phyloP scores from a whole-genome alignment of 1,140 invertebrate species.

The Orius insidiosus region DNA sequence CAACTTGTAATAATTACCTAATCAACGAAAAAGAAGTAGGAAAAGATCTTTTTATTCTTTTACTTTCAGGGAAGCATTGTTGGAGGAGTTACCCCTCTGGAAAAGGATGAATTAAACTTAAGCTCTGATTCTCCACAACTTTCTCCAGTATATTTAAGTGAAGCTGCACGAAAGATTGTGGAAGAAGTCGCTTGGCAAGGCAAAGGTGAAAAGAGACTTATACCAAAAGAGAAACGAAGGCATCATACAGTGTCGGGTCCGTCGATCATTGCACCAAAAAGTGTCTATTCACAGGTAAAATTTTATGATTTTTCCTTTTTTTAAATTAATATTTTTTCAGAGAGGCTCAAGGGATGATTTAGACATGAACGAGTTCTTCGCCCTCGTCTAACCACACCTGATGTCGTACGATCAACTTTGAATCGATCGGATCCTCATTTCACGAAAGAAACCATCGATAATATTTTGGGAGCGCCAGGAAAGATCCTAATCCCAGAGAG shows the following conservation, averaged over 20 bases:
- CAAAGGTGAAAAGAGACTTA: constrained; percentile 30
- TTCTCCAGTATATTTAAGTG: constrained; percentile 57
- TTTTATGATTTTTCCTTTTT: constrained; percentile 1
- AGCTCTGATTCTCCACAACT: constrained; percentile 22
- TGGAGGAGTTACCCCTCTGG: constrained; percentile 11
- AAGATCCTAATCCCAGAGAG: constrained; percentile 83
- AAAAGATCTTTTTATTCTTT: constrained; percentile 4
- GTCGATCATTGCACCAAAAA: constrained; percentile 11
- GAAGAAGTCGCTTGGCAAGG: constrained; percentile 43
- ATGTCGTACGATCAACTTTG: constrained; percentile 65
- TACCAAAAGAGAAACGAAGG: constrained; percentile 62
- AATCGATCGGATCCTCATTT: constrained; percentile 41
- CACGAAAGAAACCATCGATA: constrained; percentile 65
- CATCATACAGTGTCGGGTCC: constrained; percentile 69
- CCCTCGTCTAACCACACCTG: constrained; percentile 48
- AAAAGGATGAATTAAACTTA: constrained; percentile 14
- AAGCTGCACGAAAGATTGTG: constrained; percentile 65
- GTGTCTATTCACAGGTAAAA: constrained; percentile 7
- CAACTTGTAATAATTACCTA: no score
- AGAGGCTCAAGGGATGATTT: constrained; percentile 54
- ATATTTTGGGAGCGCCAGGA: constrained; percentile 63
- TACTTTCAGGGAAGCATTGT: constrained; percentile 14
- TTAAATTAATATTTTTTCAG: constrained; percentile 24
- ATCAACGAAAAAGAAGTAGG: no score
- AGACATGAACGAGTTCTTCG: constrained; percentile 61